phyloP scores from a whole-genome alignment of 92 coral and sea anemone species.

The Phenganax subtilis region DNA sequence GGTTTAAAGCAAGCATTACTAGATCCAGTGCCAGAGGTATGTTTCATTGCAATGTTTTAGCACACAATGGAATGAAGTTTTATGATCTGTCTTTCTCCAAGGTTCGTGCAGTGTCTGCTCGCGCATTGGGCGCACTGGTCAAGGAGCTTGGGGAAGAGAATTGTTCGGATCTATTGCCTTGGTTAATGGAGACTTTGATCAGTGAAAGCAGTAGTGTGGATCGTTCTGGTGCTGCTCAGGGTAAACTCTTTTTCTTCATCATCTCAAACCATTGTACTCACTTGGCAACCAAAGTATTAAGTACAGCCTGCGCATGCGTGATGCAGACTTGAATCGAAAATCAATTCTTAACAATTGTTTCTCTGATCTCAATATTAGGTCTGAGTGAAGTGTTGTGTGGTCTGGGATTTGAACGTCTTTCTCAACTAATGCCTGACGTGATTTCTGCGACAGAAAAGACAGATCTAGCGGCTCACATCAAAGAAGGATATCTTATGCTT shows the following conservation, averaged over 20 bases:
- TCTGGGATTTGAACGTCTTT: constrained; percentile 71
- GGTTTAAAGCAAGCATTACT: constrained; percentile 89
- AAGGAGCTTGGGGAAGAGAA: constrained; percentile 97
- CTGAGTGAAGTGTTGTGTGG: constrained; percentile 92
- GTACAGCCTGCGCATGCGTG: background rate
- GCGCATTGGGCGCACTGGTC: constrained; percentile 96
- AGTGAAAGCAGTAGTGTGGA: constrained; percentile 98
- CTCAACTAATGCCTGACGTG: constrained; percentile 92
- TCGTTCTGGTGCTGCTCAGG: constrained; percentile 98
- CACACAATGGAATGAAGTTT: background rate
- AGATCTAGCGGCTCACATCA: constrained; percentile 86
- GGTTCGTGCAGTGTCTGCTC: constrained; percentile 94
- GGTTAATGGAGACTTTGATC: constrained; percentile 94
- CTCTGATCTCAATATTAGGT: constrained; percentile 44
- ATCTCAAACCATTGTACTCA: background rate
- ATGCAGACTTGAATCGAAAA: background rate
- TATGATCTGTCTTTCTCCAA: constrained; percentile 11
- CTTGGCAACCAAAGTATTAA: background rate
- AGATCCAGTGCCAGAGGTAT: constrained; percentile 98
- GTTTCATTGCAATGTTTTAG: background rate
- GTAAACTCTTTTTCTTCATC: constrained; percentile 37
- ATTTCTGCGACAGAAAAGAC: constrained; percentile 77
- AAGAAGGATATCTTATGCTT: constrained; percentile 91
- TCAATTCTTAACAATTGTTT: background rate
- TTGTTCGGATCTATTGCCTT: constrained; percentile 84